Percentiles rank a stretch among this genome's conserved stretches.
Conservation (phyloP, 1,140 invertebrate genomes). For the Anastatus disparis region DNA sequence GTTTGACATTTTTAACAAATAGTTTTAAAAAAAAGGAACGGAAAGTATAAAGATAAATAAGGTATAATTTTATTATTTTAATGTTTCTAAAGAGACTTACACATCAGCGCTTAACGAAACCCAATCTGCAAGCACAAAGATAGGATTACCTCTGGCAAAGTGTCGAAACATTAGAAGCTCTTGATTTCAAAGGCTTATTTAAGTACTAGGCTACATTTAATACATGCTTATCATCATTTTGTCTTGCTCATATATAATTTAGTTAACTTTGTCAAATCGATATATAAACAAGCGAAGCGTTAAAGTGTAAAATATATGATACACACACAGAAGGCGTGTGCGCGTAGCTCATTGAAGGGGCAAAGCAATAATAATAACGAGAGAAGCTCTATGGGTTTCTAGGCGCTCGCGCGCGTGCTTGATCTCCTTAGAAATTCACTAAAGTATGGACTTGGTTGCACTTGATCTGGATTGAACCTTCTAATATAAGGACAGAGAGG, state of each 20-base stretch:
- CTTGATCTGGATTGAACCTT: constrained; percentile 39
- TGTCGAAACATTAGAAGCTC: constrained; percentile 14
- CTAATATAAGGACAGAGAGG: neutral
- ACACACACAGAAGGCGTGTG: no score
- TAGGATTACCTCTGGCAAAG: neutral
- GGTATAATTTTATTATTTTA: no score
- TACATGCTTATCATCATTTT: no score
- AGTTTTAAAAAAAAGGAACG: no score
- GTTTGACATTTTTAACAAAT: no score
- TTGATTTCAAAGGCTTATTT: constrained; percentile 13
- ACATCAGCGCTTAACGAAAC: neutral
- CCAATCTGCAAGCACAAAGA: neutral
- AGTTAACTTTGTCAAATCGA: no score
- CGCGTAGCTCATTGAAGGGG: no score
- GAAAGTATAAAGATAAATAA: no score
- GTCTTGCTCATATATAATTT: no score
- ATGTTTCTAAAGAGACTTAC: no score
- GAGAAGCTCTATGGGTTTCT: neutral
- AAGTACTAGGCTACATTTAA: no score
- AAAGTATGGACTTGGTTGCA: neutral
- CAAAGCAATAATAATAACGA: constrained; percentile 12
- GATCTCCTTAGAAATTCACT: constrained; percentile 23
- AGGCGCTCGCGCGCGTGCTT: no score
- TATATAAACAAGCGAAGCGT: neutral
- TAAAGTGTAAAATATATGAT: neutral